Evolutionary conservation across 2,113 vertebrate species (phyloP), one percentile per base, ranked within the genome.

Genomic region (Chamaetylas fuelleborni): DNA sequence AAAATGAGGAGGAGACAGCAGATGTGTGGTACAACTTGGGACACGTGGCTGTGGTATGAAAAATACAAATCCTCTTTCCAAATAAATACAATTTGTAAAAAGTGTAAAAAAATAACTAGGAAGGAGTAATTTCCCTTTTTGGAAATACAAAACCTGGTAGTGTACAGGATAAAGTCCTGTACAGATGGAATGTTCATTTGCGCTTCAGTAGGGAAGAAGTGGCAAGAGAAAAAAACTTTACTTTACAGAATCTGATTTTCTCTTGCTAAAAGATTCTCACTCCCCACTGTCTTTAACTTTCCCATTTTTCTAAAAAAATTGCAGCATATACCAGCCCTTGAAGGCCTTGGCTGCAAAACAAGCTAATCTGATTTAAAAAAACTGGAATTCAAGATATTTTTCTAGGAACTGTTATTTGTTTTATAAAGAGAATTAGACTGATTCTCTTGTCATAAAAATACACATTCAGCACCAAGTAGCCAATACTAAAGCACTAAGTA

Each of bases 1-100:
- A 98, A 94, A 98, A 97, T 17, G 99, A 99, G 82, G 98, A 99
- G 70, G 99, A 99, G 86, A 97, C 98, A 92, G 99, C 99, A 20
- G 99, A 99, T 48, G 98, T 99, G 69, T 99, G 99, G 99, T 99
- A 99, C 97, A 99, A 99, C 97, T 66, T 99, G 88, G 99, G 99
- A 56, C 99, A 99, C 0, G 97, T 99, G 43, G 99, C 99, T 86
- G 98, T 99, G 98, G 99, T 99, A 98, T 91, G 99, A 97, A 87
- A 61, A 74, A 73, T 81, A 36, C 31, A 22, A 74, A 45, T 18
- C 26, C 7, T 23, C 14, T 88, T 81, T 90, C 56, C 78, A n/a
- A 77, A 70, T 48, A 79, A 91, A 65, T 29, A 7, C 2, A 7
- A 31, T 69, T 86, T 47, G 71, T 29, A 19, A 48, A 69, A 53